Percentiles rank a stretch among this genome's conserved stretches.
Conservation (phyloP, 30 jellyfish, hydroid and myxozoan genomes). For the Aurelia sp. region DNA sequence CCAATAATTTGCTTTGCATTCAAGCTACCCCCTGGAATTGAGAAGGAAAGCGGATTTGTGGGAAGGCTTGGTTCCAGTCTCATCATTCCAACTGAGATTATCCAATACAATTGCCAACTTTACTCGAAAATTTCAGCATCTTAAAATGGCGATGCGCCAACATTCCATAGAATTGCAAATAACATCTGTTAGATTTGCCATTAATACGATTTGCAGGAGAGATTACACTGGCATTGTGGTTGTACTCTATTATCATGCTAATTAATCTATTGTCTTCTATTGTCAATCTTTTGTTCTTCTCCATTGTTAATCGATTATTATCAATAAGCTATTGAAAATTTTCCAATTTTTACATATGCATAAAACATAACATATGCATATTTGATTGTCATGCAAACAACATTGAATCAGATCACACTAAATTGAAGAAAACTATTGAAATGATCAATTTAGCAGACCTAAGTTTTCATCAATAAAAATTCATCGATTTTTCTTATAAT, state of each 20-base stretch:
- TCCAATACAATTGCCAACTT: constrained; percentile 57
- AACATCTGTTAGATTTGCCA: constrained; percentile 6
- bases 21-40: constrained; percentile 4
- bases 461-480: too few relatives aligned
- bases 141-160: constrained; percentile 20
- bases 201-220: constrained; percentile 11
- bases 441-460: too few relatives aligned
- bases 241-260: constrained; percentile 1
- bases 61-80: constrained; percentile 48
- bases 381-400: too few relatives aligned
- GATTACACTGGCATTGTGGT: constrained; percentile 45
- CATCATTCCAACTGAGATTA: constrained; percentile 17
- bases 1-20: neutral
- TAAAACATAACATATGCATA: too few relatives aligned
- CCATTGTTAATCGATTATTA: too few relatives aligned
- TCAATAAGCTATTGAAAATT: too few relatives aligned
- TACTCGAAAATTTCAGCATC: constrained; percentile 4
- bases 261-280: constrained; percentile 5
- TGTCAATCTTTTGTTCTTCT: too few relatives aligned
- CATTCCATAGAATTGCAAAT: neutral
- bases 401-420: too few relatives aligned
- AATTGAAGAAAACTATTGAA: too few relatives aligned
- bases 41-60: constrained; percentile 6
- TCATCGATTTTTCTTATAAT: too few relatives aligned
- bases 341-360: too few relatives aligned